phyloP scores from a whole-genome alignment of 2,113 vertebrate genomes.

The Gambusia affinis region DNA sequence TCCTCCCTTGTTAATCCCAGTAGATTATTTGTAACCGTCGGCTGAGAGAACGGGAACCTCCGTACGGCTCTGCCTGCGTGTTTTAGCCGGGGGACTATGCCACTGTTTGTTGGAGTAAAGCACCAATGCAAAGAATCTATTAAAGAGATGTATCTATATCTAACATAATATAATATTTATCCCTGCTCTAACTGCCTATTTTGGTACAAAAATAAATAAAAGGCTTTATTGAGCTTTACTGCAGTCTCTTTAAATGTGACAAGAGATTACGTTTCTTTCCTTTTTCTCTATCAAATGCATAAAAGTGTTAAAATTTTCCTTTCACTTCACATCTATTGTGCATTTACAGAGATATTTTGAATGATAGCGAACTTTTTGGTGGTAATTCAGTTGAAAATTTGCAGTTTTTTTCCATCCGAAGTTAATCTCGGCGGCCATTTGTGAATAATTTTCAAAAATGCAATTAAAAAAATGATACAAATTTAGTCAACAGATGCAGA shows the following conservation, averaged over 20 bases:
- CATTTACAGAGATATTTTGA: conserved; percentile 28
- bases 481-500: too few relatives aligned
- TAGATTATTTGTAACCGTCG: conserved; percentile 29
- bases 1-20: conserved; percentile 17
- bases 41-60: conserved; percentile 47
- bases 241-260: conserved; percentile 82
- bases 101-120: conserved; percentile 79
- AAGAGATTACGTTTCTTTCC: conserved; percentile 81
- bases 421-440: too few relatives aligned
- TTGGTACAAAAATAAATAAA: conserved; percentile 90
- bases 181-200: conserved; percentile 99
- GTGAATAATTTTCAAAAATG: too few relatives aligned
- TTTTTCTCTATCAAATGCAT: conserved; percentile 85
- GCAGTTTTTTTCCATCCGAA: not conserved
- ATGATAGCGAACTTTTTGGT: conserved; percentile 25
- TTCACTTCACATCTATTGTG: conserved; percentile 76
- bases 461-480: too few relatives aligned
- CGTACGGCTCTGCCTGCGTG: conserved; percentile 58
- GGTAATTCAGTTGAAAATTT: not conserved
- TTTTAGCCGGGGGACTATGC: conserved; percentile 55
- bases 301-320: conserved; percentile 82
- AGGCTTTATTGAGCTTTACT: conserved; percentile 92
- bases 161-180: conserved; percentile 93
- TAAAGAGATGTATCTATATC: conserved; percentile 85
- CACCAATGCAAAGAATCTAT: conserved; percentile 85